Evolutionary conservation across 2,113 vertebrate species (phyloP).

Genomic region (Vireo altiloquus): DNA sequence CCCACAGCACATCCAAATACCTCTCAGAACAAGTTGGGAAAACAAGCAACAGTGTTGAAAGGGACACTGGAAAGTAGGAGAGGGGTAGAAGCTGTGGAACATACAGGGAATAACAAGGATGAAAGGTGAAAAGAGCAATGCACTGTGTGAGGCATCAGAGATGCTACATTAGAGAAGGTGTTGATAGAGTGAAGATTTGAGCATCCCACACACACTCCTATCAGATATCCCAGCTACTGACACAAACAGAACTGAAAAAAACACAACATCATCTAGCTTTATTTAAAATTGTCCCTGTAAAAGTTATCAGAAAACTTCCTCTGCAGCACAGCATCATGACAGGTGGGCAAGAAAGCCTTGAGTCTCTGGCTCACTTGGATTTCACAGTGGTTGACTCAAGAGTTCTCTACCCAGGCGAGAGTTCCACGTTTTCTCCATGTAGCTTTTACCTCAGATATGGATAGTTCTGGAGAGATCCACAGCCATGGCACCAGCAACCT

Average conservation of each 20-base stretch:
- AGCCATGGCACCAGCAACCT: background rate
- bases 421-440: background rate
- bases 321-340: background rate
- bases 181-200: conserved; percentile 23
- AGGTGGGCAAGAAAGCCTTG: background rate
- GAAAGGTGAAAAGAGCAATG: background rate
- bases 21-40: background rate
- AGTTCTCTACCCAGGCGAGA: background rate
- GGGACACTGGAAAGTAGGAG: background rate
- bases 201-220: background rate
- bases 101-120: background rate
- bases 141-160: background rate
- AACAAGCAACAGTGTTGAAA: background rate
- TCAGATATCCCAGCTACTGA: background rate
- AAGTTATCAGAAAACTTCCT: background rate
- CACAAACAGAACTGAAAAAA: background rate
- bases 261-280: background rate
- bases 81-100: background rate
- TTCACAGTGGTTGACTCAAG: background rate
- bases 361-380: background rate
- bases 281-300: background rate
- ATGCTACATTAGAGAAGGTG: background rate
- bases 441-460: background rate
- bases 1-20: background rate
- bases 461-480: background rate